Conservation (phyloP, 2,113 vertebrate species). For the Craseonycteris thonglongyai region DNA sequence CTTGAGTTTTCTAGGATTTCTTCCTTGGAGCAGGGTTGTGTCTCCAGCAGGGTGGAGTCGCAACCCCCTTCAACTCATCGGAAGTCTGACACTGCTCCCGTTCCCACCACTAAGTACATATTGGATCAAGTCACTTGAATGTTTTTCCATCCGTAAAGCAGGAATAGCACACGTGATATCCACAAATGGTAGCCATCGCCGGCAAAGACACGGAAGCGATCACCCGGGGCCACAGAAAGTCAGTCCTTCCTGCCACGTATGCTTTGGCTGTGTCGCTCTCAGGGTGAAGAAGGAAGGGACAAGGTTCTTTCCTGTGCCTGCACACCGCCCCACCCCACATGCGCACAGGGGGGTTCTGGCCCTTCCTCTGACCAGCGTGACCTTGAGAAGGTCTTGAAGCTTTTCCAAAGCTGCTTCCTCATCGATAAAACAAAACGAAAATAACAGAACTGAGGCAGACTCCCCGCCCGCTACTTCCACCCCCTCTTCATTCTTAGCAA, state of each 20-base stretch:
- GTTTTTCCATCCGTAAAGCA: not conserved
- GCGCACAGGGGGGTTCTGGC: too few species aligned
- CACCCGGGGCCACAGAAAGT: not conserved
- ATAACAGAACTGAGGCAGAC: not conserved
- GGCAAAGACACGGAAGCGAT: not conserved
- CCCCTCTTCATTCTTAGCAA: accelerated
- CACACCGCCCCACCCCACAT: accelerated
- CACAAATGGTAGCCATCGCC: not conserved
- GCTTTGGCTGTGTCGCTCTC: not conserved
- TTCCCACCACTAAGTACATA: not conserved
- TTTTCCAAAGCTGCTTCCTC: not conserved
- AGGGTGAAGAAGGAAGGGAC: not conserved
- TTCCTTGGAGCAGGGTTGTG: not conserved
- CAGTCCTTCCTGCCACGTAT: not conserved
- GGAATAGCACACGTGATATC: not conserved
- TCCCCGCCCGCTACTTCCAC: not conserved
- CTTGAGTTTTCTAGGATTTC: not conserved
- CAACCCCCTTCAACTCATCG: not conserved
- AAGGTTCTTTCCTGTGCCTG: not conserved
- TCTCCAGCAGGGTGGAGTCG: not conserved
- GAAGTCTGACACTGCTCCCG: not conserved
- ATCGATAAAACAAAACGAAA: not conserved
- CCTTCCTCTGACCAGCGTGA: not conserved
- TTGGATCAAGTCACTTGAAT: not conserved
- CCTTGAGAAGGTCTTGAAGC: not conserved